A percentile compares a stretch with the other conserved stretches of the same genome.
These are phyloP conservation scores for Trissolcus brochymenae DNA, from an alignment of 2,888 invertebrate genomes.

Conservation along the genomic window DNA sequence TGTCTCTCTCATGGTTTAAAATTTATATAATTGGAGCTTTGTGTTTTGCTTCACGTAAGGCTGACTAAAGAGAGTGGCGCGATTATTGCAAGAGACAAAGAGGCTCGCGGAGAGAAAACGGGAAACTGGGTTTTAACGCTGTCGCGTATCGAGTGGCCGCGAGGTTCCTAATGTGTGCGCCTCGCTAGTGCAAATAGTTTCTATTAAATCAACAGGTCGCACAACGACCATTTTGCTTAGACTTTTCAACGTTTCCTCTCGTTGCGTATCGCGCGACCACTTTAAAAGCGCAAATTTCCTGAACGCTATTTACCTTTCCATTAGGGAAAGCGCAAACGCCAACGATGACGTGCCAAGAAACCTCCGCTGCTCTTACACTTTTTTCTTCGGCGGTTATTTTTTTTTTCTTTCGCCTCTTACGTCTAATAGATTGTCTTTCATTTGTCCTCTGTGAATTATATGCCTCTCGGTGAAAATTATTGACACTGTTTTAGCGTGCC, in stretches of 20 bases:
- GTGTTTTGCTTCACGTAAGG: constrained; percentile 43
- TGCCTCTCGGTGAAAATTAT: constrained; percentile 22
- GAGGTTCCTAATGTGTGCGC: constrained; percentile 60
- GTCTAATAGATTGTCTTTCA: constrained; percentile 47
- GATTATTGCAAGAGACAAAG: constrained; percentile 47
- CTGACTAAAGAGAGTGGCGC: constrained; percentile 19
- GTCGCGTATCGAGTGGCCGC: constrained; percentile 52
- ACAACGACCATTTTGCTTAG: constrained; percentile 52
- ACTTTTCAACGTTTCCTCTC: constrained; percentile 52
- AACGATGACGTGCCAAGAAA: constrained; percentile 31
- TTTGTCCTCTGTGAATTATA: constrained; percentile 42
- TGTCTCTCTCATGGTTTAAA: constrained; percentile 46
- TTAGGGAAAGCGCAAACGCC: constrained; percentile 63
- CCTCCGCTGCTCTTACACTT: constrained; percentile 60
- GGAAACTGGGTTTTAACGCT: constrained; percentile 43
- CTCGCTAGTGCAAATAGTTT: constrained; percentile 70
- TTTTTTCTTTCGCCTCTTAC: constrained; percentile 35
- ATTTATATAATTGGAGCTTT: constrained; percentile 47
- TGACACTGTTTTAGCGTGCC: constrained; percentile 25
- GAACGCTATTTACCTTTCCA: constrained; percentile 70
- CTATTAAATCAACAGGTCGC: constrained; percentile 67
- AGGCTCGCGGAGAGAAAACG: constrained; percentile 40
- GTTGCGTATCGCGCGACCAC: constrained; percentile 57
- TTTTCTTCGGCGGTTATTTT: constrained; percentile 28
- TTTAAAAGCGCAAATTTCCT: constrained; percentile 71